Percentiles rank a stretch among this genome's conserved stretches.
Evolutionary conservation across 2,888 invertebrate species (phyloP).

Genomic region (Hemistola chrysoprasaria): DNA sequence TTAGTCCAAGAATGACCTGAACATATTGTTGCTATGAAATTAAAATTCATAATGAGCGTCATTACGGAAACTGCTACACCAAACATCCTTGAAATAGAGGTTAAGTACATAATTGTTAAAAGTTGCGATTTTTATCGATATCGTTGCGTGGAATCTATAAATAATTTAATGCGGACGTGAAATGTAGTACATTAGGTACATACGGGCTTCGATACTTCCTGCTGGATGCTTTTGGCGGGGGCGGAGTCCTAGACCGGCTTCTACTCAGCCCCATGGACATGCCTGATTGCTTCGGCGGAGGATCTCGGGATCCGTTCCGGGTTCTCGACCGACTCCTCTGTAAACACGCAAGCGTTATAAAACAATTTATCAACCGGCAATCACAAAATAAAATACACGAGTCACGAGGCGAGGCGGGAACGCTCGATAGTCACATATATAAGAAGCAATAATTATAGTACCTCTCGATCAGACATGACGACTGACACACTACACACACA

Average conservation of each 20-base stretch:
- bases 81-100: slow-evolving; percentile 65
- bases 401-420: slow-evolving; percentile 59
- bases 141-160: background rate
- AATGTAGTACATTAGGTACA: slow-evolving; percentile 30
- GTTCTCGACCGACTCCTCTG: slow-evolving; percentile 79
- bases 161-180: background rate
- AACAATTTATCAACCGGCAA: slow-evolving; percentile 41
- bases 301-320: slow-evolving; percentile 76
- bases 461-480: slow-evolving; percentile 78
- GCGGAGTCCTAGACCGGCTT: slow-evolving; percentile 79
- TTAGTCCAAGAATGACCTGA: no score
- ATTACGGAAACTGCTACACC: slow-evolving; percentile 55
- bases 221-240: slow-evolving; percentile 72
- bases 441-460: slow-evolving; percentile 59
- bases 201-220: slow-evolving; percentile 79
- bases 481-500: slow-evolving; percentile 42
- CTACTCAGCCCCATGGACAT: slow-evolving; percentile 75
- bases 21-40: slow-evolving; percentile 30
- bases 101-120: slow-evolving; percentile 46
- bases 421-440: slow-evolving; percentile 36
- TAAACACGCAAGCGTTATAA: slow-evolving; percentile 47
- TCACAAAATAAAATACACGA: slow-evolving; percentile 64
- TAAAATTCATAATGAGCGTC: slow-evolving; percentile 35
- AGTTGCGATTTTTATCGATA: slow-evolving; percentile 3
- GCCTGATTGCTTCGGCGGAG: slow-evolving; percentile 60